Base-by-base conservation (phyloP, 2,113 vertebrate species). In the Ancistrus triradiatus region DNA sequence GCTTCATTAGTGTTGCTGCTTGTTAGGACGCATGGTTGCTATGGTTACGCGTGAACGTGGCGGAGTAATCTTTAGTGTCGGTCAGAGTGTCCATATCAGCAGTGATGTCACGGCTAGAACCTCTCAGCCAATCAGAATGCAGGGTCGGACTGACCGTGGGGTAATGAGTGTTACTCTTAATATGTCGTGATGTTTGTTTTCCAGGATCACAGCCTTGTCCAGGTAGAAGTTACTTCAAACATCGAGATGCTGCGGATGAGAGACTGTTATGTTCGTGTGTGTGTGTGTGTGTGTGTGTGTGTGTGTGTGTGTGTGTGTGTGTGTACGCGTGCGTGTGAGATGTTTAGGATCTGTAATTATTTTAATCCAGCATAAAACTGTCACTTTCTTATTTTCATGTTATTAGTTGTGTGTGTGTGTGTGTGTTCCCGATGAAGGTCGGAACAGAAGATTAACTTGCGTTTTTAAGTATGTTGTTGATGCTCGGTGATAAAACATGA, bases 381-480 rank as follows among this genome's bases (percentile, higher is more conserved):
- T 81, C 72, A 65, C 71, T 69, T 81, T 69, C 69, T 57, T 76
- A 71, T 70, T 70, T 72, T 42, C 50, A 9, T 14, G 19, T 49
- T 62, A 70, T 63, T 51, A 70, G 11, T 38, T 53, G 47, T 65
- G 73, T 60, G 59, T 66, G 56, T 35, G 53, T 52, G 51, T 51
- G 60, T 55, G 63, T 57, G 60, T 42, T 17, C 56, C 33, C 59
- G 48, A 38, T 63, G 46, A 61, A 63, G 25, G 70, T 57, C 51
- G 77, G 72, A 78, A 69, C 70, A 69, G 74, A 22, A 14, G 72
- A 57, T n/a, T n/a, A 73, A 77, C 78, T 77, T 84, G 78, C 83
- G 80, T 87, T 88, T 87, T 88, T 86, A 86, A 87, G 74, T 74
- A 81, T 85, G 77, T 84, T 85, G 83, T 74, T 77, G 74, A 85